Conservation (phyloP, 2,888 invertebrate genomes). For the Aquatica leii region DNA sequence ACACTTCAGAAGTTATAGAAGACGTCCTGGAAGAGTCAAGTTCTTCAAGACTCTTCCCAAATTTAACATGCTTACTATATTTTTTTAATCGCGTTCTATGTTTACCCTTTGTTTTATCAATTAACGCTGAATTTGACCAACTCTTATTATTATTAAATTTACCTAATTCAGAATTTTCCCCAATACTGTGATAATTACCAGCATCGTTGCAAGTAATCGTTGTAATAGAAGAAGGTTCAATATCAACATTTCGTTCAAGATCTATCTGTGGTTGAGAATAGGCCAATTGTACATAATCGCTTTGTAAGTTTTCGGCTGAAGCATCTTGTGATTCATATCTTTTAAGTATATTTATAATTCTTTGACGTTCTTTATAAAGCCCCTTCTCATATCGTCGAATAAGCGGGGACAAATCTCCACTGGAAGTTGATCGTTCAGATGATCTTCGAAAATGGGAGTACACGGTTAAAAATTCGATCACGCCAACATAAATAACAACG, state of each 20-base stretch:
- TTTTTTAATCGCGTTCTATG: conserved; percentile 38
- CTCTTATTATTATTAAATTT: conserved; percentile 19
- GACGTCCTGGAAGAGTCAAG: conserved; percentile 37
- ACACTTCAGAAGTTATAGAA: conserved; percentile 10
- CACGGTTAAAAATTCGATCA: conserved; percentile 72
- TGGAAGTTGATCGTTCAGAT: conserved; percentile 42
- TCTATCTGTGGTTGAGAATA: too few relatives aligned
- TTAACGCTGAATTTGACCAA: conserved; percentile 12
- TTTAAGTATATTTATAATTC: conserved; percentile 41
- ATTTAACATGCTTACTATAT: conserved; percentile 12
- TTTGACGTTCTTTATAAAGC: conserved; percentile 27
- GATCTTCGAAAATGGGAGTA: conserved; percentile 62
- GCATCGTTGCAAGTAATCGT: background rate
- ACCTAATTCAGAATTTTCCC: conserved; percentile 18
- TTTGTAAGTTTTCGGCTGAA: background rate
- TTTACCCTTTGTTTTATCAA: conserved; percentile 12
- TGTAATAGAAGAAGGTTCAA: background rate
- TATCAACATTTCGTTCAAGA: too few relatives aligned
- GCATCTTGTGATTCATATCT: conserved; percentile 49
- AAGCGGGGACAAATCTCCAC: conserved; percentile 26
- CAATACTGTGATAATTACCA: too few relatives aligned
- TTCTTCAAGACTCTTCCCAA: conserved; percentile 50
- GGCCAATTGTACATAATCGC: background rate
- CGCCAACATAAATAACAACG: conserved; percentile 78
- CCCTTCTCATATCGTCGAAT: conserved; percentile 29